Base-by-base conservation (phyloP, 2,113 vertebrate genomes). In the Oxyruncus cristatus region DNA sequence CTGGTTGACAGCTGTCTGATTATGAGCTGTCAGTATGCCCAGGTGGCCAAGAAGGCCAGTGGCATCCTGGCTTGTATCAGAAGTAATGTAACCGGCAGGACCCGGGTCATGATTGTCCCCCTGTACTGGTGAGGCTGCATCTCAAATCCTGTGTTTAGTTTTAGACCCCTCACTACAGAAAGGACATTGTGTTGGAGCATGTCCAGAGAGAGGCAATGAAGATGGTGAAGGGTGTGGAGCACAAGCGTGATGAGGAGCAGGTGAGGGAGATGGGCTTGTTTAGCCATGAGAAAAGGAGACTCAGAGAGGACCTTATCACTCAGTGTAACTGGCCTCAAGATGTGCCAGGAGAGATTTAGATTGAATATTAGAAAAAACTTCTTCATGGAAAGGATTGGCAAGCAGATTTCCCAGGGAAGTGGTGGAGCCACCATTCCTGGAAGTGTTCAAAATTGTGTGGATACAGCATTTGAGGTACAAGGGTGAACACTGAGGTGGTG, bases 381-480 rank as follows among this genome's bases (percentile, higher is more conserved):
- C 67, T 58, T 37, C 8, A 37, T 28, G 5, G 33, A 44, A 50
- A 20, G 3, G 4, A 4, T 14, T 52, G n/a, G 20, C 0, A 1
- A 71, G 12, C 24, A 81, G 52, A 44, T 5, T n/a, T 18, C 27
- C 5, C 12, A 28, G 9, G 17, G 21, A 33, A 50, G 18, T 6
- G 27, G 9, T 42, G 9, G 18, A 50, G 14, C 24, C 14, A 65
- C 11, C 11, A 35, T 32, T 18, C 59, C 35, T 23, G 22, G 22
- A 37, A 33, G 6, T 27, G 15, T 5, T 33, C 22, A 33, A 44
- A 44, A 15, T 9, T 0, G 0, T 32, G 32, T 50, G 44, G 37
- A 33, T 12, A 13, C 18, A 26, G 27, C 26, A 33, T 18, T 24
- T 74, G 37, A 66, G 77, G 44, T 66, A 58, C 33, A 81, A 10